Evolutionary conservation across 2,113 vertebrate species (phyloP).

Genomic region (Ardeotis arabs): DNA sequence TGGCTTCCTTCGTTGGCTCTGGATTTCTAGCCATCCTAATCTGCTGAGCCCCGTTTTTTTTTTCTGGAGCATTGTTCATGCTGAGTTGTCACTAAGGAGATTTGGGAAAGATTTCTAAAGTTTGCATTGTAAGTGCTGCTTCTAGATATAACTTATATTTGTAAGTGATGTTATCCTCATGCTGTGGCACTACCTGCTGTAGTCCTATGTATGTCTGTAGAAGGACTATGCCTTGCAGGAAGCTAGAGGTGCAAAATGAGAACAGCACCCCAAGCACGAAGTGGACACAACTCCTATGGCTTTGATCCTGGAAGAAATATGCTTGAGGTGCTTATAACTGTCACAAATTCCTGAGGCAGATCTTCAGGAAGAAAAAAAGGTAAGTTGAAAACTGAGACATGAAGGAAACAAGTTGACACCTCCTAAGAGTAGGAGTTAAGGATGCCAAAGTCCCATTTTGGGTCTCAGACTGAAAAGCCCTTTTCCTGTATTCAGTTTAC

Average conservation of each 20-base stretch:
- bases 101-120: background rate
- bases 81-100: background rate
- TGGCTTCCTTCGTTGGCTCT: background rate
- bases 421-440: background rate
- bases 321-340: background rate
- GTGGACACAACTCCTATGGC: background rate
- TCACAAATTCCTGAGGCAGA: background rate
- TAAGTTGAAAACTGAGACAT: background rate
- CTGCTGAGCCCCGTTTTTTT: background rate
- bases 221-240: background rate
- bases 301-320: background rate
- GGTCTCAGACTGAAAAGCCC: background rate
- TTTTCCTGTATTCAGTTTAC: background rate
- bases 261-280: background rate
- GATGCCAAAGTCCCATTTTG: background rate
- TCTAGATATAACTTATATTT: background rate
- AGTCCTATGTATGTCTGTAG: accelerated
- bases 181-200: background rate
- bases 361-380: background rate
- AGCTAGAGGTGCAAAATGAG: background rate
- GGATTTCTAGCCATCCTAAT: background rate
- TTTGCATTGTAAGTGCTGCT: background rate
- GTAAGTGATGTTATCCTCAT: background rate
- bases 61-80: background rate
- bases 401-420: background rate